A percentile compares a stretch with the other conserved stretches of the same genome.
These are phyloP conservation scores for Aphelenchoides bicaudatus DNA, from an alignment of 2,888 invertebrate genomes.

Conservation along the genomic window DNA sequence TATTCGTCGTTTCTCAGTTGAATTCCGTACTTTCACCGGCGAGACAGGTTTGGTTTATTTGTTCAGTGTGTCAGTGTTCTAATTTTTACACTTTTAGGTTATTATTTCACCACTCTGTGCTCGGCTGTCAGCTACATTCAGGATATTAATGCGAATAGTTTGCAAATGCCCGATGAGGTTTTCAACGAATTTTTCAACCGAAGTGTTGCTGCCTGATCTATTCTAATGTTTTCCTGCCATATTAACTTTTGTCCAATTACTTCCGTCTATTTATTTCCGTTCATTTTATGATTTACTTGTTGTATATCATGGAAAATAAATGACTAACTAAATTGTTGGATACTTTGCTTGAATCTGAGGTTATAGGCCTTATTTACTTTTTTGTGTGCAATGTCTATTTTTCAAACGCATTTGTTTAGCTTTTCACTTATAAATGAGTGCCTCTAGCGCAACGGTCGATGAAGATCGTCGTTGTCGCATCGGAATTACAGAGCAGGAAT, in stretches of 20 bases:
- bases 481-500: constrained; percentile 35
- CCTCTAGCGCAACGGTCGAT: background rate
- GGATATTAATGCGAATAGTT: constrained; percentile 84
- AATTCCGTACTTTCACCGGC: constrained; percentile 78
- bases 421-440: background rate
- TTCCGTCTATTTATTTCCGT: too few species aligned
- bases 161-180: constrained; percentile 84
- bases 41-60: too few species aligned
- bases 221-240: too few species aligned
- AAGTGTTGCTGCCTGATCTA: too few species aligned
- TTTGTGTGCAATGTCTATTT: too few species aligned
- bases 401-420: background rate
- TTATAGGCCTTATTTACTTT: too few species aligned
- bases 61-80: too few species aligned
- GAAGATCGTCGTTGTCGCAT: constrained; percentile 28
- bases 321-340: too few species aligned
- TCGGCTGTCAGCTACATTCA: constrained; percentile 97
- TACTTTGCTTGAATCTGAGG: background rate
- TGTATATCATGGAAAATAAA: too few species aligned
- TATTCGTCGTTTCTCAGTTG: constrained; percentile 91
- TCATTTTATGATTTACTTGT: too few species aligned
- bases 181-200: too few species aligned
- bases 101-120: constrained; percentile 98
- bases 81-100: constrained; percentile 63
- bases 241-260: too few species aligned